Base-by-base conservation (phyloP, 2,888 invertebrate species). In the Ptychoptera albimana region DNA sequence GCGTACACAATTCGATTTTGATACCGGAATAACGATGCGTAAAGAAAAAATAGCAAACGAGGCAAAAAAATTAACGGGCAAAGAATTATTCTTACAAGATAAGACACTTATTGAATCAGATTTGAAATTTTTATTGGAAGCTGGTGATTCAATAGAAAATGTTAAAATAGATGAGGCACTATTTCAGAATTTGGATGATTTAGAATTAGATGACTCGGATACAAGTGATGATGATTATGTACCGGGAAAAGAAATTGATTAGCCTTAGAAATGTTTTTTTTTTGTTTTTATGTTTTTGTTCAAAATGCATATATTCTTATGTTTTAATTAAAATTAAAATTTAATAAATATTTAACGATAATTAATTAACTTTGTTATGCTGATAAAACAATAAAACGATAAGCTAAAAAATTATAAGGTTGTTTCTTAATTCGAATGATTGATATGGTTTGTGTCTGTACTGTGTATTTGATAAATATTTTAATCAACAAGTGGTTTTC, bases 101-200 rank as follows among this genome's bases (percentile, higher is more conserved):
- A 85, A 82, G 49, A 86, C 93, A 2, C 74, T 98, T 51, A 88
- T 87, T 66, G 89, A 94, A 57, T 97, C 97, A 5, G 98, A 98
- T 71, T 79, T 98, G 47, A 86, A 91, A 66, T 96, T 92, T 71
- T 71, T 93, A 52, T 83, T 91, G 65, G 92, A 88, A 66, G 87
- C 86, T 75, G 66, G 66, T 1, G 66, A 66, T 23, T 57, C 55
- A 8, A 60, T 66, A 50, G 64, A 64, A 45, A 65, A 51, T 51
- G 86, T 93, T 34, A 89, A 91, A 68, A 91, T 93, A 37, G 92
- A 93, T 64, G 92, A 93, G 64, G 84, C 88, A 14, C 66, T 94
- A 13, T 94, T 93, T 61, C 89, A 91, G 75, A 84, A 87, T 60
- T 63, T 89, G 54, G 88, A 86, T 51, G 87, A 87, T 58, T 67